Base-by-base conservation (phyloP, 2,888 invertebrate genomes). In the Aphidius colemani region DNA sequence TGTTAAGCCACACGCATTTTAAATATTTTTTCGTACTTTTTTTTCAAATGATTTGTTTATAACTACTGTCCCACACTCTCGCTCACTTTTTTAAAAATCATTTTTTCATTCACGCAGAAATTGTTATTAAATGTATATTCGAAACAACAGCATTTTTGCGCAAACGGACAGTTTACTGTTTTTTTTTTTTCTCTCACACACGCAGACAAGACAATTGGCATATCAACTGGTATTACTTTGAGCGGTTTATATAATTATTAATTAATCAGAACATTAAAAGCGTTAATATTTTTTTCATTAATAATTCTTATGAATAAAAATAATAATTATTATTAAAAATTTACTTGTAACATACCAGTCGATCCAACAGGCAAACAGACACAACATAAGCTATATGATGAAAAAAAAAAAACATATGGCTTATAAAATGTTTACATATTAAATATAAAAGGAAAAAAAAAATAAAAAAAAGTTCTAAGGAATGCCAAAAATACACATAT, bases 1-100 rank as follows among this genome's bases (percentile, higher is more conserved):
- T 74, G 80, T 82, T 82, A 82, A 78, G 77, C 79, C 78, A 79
- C 76, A 72, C 30, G 30, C 30, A 30, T 5, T 30, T 30, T 30
- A 5, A 3, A 30, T 30, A 30, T 30, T 3, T 30, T 30, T 30
- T 30, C 30, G 30, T 5, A 30, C 64, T 61, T 59, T 59, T 58
- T 61, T 41, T 67, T 55, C 62, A 57, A 48, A 55, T 50, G 18
- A 18, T 40, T 56, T 53, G 30, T 57, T 18, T 53, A n/a, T 43
- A n/a, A 41, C 61, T 56, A 57, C 57, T 46, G 56, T 45, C 51
- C 10, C 57, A 50, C 45, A 58, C 49, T 39, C 46, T 53, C 67
- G 55, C 64, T 62, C 60, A 60, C 56, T 63, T 61, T 58, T 56
- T 30, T 30, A 18, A 18, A 18, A 66, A 60, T 53, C 63, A 44